A percentile compares a stretch with the other conserved stretches of the same genome.
phyloP scores from a whole-genome alignment of 2,888 invertebrate genomes.

The Temnothorax rugatulus region DNA sequence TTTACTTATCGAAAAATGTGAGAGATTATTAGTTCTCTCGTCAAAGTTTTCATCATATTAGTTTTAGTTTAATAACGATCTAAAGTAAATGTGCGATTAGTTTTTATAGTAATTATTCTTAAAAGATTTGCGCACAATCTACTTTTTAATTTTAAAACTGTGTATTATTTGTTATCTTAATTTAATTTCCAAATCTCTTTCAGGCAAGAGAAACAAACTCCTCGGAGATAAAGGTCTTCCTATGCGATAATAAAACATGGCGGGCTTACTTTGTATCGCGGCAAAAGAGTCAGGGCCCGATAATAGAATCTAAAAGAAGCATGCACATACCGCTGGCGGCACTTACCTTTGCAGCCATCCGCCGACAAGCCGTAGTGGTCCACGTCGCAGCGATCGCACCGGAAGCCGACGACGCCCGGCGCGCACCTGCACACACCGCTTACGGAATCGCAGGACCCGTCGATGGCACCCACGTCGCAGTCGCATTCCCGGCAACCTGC shows the following conservation, averaged over 20 bases:
- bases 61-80: neutral
- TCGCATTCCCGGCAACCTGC: constrained; percentile 93
- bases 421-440: constrained; percentile 94
- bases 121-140: neutral
- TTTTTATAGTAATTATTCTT: neutral
- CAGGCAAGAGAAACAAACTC: neutral
- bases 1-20: neutral
- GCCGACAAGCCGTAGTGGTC: constrained; percentile 91
- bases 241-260: neutral
- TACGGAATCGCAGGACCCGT: constrained; percentile 90
- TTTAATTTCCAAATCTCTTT: neutral
- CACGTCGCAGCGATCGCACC: constrained; percentile 91
- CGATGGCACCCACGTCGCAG: constrained; percentile 92
- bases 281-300: neutral
- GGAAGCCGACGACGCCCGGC: constrained; percentile 92
- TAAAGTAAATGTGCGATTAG: neutral
- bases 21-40: neutral
- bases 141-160: neutral
- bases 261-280: neutral
- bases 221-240: neutral
- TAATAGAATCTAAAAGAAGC: constrained; percentile 16
- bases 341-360: constrained; percentile 91
- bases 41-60: neutral
- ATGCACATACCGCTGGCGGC: constrained; percentile 20
- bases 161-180: neutral